Evolutionary conservation across 2,797 vertebrate genomes (phyloP).

Genomic region (Phyllotis vaccarum): DNA sequence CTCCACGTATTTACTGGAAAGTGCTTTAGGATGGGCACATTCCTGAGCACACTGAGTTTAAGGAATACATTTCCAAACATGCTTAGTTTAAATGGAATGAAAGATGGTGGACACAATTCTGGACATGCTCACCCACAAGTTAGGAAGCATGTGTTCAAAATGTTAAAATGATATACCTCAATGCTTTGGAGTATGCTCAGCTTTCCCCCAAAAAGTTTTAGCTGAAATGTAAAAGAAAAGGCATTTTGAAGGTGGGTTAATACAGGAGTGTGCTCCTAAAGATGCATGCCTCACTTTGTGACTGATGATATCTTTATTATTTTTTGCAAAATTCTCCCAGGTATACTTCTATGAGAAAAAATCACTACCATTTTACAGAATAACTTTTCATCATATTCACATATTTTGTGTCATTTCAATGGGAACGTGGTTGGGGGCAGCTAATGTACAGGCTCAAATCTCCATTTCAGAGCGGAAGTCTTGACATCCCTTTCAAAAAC

Average conservation of each 20-base stretch:
- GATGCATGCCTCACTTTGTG: too few relatives aligned
- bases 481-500: conserved; percentile 77
- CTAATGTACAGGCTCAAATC: conserved; percentile 33
- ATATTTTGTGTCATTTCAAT: conserved; percentile 37
- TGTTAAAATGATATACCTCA: too few relatives aligned
- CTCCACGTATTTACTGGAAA: background rate
- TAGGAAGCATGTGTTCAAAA: background rate
- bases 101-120: background rate
- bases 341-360: background rate
- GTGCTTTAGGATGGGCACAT: background rate
- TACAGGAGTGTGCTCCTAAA: background rate
- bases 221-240: background rate
- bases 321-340: conserved; percentile 24
- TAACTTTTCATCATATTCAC: background rate
- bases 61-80: background rate
- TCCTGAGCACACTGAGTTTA: background rate
- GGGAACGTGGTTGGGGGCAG: background rate
- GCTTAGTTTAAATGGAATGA: background rate
- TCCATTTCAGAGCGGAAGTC: conserved; percentile 71
- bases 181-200: background rate
- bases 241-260: too few relatives aligned
- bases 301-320: background rate
- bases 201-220: background rate
- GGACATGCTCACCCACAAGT: background rate
- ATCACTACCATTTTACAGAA: conserved; percentile 10